A percentile compares a stretch with the other conserved stretches of the same genome.
Conservation (phyloP, 2,888 invertebrate species). For the Ectemnius lituratus region DNA sequence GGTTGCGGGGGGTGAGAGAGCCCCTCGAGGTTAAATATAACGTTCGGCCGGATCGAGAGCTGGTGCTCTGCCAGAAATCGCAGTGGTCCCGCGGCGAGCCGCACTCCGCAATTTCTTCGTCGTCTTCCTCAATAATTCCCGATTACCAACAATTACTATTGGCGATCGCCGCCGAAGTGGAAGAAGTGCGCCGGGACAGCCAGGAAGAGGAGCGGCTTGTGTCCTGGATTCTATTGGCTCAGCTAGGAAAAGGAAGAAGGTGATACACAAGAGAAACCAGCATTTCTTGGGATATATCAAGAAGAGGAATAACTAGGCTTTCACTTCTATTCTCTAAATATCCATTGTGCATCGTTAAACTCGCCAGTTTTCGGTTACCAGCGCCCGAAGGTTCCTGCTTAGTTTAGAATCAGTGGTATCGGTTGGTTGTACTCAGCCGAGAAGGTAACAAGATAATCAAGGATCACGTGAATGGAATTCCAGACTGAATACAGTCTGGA, state of each 20-base stretch:
- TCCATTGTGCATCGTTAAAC: too few species aligned
- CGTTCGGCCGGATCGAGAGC: constrained; percentile 70
- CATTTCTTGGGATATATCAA: not conserved
- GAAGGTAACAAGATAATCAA: too few species aligned
- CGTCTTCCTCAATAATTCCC: not conserved
- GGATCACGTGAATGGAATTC: too few species aligned
- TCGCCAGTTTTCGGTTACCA: too few species aligned
- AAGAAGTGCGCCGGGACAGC: not conserved
- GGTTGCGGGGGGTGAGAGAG: constrained; percentile 42
- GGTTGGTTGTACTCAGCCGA: too few species aligned
- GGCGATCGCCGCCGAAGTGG: not conserved
- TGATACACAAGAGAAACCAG: too few species aligned
- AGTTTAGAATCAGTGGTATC: too few species aligned
- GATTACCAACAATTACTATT: not conserved
- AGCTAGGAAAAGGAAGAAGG: not conserved
- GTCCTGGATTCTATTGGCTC: not conserved
- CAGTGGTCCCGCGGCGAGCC: constrained; percentile 25
- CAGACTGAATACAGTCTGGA: too few species aligned
- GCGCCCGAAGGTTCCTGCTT: too few species aligned
- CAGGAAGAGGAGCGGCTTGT: not conserved
- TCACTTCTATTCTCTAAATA: too few species aligned
- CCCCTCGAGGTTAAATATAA: constrained; percentile 72
- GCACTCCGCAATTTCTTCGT: constrained; percentile 24
- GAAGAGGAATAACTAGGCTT: not conserved
- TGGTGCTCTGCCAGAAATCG: constrained; percentile 70